A percentile compares a stretch with the other conserved stretches of the same genome.
phyloP scores from a whole-genome alignment of 2,888 invertebrate species.

The Diaperis boleti region DNA sequence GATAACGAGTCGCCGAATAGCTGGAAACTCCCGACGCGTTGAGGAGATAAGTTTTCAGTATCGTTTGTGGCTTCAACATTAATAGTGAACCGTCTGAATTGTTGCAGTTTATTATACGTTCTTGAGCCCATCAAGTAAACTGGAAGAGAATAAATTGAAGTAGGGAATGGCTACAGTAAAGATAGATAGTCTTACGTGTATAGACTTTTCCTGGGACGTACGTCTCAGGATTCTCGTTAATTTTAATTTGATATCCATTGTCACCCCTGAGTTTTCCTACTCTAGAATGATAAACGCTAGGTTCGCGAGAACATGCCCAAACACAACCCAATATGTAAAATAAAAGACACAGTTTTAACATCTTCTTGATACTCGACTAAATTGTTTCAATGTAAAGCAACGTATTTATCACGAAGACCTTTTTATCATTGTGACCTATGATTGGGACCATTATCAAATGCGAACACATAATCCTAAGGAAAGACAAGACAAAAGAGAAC shows the following conservation, averaged over 20 bases:
- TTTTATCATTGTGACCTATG: constrained; percentile 28
- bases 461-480: constrained; percentile 1
- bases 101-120: constrained; percentile 75
- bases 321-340: constrained; percentile 1
- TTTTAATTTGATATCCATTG: constrained; percentile 85
- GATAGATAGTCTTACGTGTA: constrained; percentile 75
- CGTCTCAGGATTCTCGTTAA: constrained; percentile 83
- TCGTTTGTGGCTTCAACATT: constrained; percentile 76
- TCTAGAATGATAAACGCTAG: constrained; percentile 66
- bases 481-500: constrained; percentile 29
- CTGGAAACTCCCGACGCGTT: constrained; percentile 78
- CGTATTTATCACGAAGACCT: constrained; percentile 18
- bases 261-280: constrained; percentile 79
- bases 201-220: constrained; percentile 88
- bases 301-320: constrained; percentile 66
- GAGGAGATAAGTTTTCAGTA: constrained; percentile 66
- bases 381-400: neutral
- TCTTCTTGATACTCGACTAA: constrained; percentile 2
- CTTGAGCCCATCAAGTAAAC: constrained; percentile 70
- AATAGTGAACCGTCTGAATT: constrained; percentile 85
- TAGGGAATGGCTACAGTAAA: too few relatives aligned
- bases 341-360: constrained; percentile 18
- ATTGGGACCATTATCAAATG: too few relatives aligned
- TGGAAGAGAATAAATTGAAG: constrained; percentile 36
- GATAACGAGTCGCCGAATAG: constrained; percentile 74